Evolutionary conservation across 2,888 invertebrate species (phyloP).

Genomic region (Stramonita haemastoma): DNA sequence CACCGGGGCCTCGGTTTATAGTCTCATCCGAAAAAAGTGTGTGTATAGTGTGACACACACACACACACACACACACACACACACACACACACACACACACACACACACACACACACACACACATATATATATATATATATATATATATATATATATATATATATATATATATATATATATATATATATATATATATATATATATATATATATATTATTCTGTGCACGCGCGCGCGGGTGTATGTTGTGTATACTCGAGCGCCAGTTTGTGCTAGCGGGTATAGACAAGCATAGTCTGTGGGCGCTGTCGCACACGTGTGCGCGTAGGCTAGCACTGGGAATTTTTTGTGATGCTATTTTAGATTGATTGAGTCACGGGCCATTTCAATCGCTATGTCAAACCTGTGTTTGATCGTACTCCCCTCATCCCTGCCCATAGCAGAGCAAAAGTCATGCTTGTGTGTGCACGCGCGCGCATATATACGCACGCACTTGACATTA

Average conservation of each 20-base stretch:
- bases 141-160: too few species aligned
- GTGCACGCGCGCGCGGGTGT: constrained; percentile 4
- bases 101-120: neutral
- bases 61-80: constrained; percentile 10
- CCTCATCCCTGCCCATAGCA: neutral
- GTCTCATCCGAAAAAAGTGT: too few species aligned
- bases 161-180: neutral
- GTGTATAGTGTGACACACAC: neutral
- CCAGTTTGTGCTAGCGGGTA: constrained; percentile 13
- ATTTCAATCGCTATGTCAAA: neutral
- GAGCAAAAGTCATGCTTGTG: neutral
- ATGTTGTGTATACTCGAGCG: constrained; percentile 14
- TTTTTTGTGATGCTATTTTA: neutral
- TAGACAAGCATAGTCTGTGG: constrained; percentile 18
- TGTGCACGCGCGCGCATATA: neutral
- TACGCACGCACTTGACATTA: neutral
- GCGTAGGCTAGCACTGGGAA: neutral
- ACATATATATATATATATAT: neutral
- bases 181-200: constrained; percentile 17
- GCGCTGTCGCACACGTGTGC: neutral
- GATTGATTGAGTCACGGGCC: neutral
- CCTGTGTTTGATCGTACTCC: neutral
- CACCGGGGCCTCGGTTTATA: too few species aligned
- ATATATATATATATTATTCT: neutral
- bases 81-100: neutral